Conservation (phyloP, 2,888 invertebrate species). For the Lasioglossum figueresi region DNA sequence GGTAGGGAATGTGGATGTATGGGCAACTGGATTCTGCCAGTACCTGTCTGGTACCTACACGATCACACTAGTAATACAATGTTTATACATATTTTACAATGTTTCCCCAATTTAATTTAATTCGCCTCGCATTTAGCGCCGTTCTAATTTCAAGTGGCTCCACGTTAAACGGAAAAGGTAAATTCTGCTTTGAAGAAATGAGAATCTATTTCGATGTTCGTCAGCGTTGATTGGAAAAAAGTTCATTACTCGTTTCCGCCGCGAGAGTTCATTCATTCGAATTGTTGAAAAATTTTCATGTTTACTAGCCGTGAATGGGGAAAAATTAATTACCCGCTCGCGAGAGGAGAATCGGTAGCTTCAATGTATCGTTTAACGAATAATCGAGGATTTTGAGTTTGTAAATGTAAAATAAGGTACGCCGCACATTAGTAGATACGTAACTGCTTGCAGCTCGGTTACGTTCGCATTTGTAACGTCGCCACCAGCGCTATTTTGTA, state of each 20-base stretch:
- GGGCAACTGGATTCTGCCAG: background rate
- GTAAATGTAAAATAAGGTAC: background rate
- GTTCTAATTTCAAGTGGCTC: background rate
- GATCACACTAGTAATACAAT: background rate
- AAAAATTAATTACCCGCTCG: background rate
- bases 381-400: background rate
- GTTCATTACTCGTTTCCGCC: background rate
- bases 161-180: background rate
- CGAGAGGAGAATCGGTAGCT: background rate
- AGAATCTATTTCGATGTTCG: background rate
- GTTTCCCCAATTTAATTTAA: background rate
- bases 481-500: background rate
- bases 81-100: too few species aligned
- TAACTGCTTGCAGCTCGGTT: conserved; percentile 5
- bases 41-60: background rate
- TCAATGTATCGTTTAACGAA: background rate
- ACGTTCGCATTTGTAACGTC: conserved; percentile 11
- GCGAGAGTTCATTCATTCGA: too few species aligned
- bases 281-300: background rate
- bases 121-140: background rate
- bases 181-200: background rate
- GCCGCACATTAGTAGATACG: conserved; percentile 1
- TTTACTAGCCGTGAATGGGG: background rate
- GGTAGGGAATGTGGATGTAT: background rate
- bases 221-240: too few species aligned